These are phyloP conservation scores for Deilephila elpenor DNA, from an alignment of 2,888 invertebrate species.

Conservation along the genomic window DNA sequence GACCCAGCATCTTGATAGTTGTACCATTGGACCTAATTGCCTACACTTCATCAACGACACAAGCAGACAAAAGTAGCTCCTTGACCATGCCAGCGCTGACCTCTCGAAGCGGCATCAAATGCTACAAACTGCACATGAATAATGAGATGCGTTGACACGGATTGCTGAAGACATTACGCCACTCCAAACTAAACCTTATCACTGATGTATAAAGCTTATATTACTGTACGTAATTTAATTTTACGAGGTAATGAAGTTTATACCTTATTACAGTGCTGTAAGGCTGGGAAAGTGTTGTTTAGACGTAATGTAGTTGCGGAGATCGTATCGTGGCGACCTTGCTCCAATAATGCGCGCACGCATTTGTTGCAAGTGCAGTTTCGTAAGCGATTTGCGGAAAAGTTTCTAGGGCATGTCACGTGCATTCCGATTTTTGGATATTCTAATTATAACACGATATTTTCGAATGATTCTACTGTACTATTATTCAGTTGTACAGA, in stretches of 20 bases:
- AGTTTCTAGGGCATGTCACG: slow-evolving; percentile 60
- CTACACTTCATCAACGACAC: slow-evolving; percentile 15
- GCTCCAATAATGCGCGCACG: slow-evolving; percentile 68
- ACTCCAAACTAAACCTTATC: slow-evolving; percentile 28
- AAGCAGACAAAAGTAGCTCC: slow-evolving; percentile 40
- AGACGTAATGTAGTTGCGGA: neutral
- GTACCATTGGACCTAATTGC: neutral
- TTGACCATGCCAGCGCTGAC: slow-evolving; percentile 52
- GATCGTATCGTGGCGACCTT: slow-evolving; percentile 53
- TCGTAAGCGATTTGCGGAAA: slow-evolving; percentile 62
- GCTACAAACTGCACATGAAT: slow-evolving; percentile 30
- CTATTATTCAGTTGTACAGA: neutral
- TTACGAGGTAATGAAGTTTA: slow-evolving; percentile 9
- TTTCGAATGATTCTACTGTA: neutral
- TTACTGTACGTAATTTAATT: neutral
- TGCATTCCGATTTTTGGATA: slow-evolving; percentile 29
- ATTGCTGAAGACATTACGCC: slow-evolving; percentile 12
- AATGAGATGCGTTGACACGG: slow-evolving; percentile 27
- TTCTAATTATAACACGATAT: neutral
- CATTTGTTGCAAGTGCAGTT: slow-evolving; percentile 62
- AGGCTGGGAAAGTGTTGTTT: neutral
- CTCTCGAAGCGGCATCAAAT: slow-evolving; percentile 28
- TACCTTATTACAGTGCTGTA: slow-evolving; percentile 26
- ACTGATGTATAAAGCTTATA: neutral
- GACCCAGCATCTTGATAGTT: too few relatives aligned